A percentile compares a stretch with the other conserved stretches of the same genome.
Evolutionary conservation across 92 coral and sea anemone genomes (phyloP).

Genomic region (Phenganax stokvisi): DNA sequence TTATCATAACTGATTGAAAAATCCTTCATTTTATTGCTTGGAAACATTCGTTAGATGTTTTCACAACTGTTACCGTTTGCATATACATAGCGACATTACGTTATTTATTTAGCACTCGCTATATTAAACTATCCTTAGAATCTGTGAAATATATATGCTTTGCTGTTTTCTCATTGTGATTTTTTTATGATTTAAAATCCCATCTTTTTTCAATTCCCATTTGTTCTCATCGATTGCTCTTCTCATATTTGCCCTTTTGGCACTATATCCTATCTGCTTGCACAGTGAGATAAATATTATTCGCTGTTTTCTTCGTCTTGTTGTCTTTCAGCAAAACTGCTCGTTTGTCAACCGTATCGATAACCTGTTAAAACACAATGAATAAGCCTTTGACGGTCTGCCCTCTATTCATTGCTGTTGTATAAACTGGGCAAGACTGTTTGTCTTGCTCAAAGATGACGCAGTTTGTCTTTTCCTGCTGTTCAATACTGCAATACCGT

Average conservation of each 20-base stretch:
- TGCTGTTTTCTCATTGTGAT: background rate
- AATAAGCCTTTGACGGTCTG: conserved; percentile 14
- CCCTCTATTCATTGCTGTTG: conserved; percentile 3
- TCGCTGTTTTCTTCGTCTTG: background rate
- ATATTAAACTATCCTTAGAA: background rate
- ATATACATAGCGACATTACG: no score
- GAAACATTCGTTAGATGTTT: background rate
- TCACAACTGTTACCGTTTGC: conserved; percentile 3
- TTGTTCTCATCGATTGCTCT: no score
- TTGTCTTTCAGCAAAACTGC: background rate
- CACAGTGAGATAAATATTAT: no score
- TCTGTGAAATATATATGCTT: background rate
- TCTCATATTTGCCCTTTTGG: no score
- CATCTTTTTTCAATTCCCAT: no score
- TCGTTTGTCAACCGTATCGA: background rate
- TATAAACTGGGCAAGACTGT: background rate
- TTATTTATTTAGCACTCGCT: conserved; percentile 1
- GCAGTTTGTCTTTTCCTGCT: conserved; percentile 1
- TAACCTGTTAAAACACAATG: conserved; percentile 21
- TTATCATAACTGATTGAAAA: background rate
- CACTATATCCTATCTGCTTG: no score
- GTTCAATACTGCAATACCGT: conserved; percentile 19
- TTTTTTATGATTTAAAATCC: no score
- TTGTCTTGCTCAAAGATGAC: background rate
- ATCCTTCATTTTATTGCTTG: background rate